A percentile compares a stretch with the other conserved stretches of the same genome.
Evolutionary conservation across 1,140 invertebrate genomes (phyloP).

Genomic region (Thaumetopoea pityocampa): DNA sequence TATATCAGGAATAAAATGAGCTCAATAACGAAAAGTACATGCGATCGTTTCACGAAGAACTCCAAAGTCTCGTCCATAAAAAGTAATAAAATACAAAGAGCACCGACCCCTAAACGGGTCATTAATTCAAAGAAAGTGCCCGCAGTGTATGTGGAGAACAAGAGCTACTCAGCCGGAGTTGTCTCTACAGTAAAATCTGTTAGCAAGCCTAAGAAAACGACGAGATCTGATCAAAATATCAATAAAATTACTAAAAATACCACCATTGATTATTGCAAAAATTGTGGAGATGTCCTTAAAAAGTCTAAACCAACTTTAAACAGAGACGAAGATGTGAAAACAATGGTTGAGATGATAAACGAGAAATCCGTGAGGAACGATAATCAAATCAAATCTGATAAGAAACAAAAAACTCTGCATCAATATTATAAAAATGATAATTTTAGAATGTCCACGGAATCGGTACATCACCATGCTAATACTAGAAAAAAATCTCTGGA

Average conservation of each 20-base stretch:
- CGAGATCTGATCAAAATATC: constrained; percentile 41
- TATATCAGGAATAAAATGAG: constrained; percentile 3
- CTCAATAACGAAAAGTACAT: not conserved
- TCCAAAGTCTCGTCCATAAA: not conserved
- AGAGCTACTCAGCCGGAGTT: constrained; percentile 37
- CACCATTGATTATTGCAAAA: constrained; percentile 36
- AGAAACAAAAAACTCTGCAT: constrained; percentile 24
- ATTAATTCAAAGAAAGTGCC: constrained; percentile 29
- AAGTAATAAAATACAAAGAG: constrained; percentile 8
- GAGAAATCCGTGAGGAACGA: constrained; percentile 6
- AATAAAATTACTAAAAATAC: constrained; percentile 15
- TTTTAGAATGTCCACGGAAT: constrained; percentile 38
- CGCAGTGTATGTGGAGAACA: constrained; percentile 16
- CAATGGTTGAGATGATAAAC: constrained; percentile 3
- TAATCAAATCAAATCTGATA: constrained; percentile 5
- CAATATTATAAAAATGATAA: constrained; percentile 61
- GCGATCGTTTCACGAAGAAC: not conserved
- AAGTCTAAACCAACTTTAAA: not conserved
- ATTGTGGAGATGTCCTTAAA: constrained; percentile 42
- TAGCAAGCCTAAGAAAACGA: constrained; percentile 35
- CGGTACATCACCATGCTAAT: constrained; percentile 22
- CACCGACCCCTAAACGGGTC: constrained; percentile 27
- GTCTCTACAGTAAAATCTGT: constrained; percentile 18
- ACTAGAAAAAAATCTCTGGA: constrained; percentile 37
- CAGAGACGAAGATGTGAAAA: not conserved